A percentile compares a stretch with the other conserved stretches of the same genome.
Conservation (phyloP, 2,113 vertebrate genomes). For the Tonatia bakeri region DNA sequence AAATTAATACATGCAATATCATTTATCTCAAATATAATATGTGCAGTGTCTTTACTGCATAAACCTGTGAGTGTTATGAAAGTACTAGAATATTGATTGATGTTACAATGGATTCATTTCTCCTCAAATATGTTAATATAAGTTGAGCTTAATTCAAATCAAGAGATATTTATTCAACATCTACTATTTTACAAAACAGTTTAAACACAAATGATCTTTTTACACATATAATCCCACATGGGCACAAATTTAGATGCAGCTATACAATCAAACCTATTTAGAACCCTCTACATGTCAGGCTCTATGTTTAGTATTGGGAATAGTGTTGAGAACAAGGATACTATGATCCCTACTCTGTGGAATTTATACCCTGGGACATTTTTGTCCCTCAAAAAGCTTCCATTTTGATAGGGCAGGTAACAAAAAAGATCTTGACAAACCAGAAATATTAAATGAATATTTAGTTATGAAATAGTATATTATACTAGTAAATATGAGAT, state of each 20-base stretch:
- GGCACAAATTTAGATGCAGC: not conserved
- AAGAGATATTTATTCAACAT: not conserved
- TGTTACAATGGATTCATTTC: not conserved
- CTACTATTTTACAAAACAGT: not conserved
- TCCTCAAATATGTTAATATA: not conserved
- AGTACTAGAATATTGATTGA: not conserved
- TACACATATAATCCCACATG: not conserved
- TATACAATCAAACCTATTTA: not conserved
- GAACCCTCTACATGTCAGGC: accelerated
- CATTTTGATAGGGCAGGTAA: not conserved
- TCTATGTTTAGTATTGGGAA: not conserved
- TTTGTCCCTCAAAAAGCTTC: not conserved
- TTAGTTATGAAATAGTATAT: not conserved
- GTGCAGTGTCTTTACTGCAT: not conserved
- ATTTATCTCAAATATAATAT: not conserved
- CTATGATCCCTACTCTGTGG: accelerated
- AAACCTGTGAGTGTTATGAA: not conserved
- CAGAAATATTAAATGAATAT: not conserved
- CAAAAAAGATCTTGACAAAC: not conserved
- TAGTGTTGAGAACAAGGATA: not conserved
- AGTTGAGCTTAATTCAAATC: not conserved
- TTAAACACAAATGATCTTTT: not conserved
- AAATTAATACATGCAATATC: not conserved
- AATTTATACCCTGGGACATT: not conserved
- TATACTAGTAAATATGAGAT: not conserved